phyloP scores from a whole-genome alignment of 2,888 invertebrate species.

The Melieria omissa region DNA sequence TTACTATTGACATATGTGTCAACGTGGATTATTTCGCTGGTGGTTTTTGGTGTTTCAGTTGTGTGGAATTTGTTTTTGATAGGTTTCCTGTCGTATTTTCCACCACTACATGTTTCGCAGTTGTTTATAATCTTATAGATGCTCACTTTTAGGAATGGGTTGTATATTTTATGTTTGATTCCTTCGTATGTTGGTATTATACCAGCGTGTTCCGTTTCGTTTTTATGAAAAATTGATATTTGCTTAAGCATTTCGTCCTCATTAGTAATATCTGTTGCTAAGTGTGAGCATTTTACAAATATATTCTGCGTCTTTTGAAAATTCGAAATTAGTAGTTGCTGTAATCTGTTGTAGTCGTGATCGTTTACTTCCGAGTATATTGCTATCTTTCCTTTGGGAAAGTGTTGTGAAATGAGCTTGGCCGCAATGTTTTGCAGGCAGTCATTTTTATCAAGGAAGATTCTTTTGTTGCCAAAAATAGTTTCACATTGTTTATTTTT shows the following conservation, averaged over 20 bases:
- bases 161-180: slow-evolving; percentile 3
- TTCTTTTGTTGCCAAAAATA: slow-evolving; percentile 12
- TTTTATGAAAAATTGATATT: slow-evolving; percentile 14
- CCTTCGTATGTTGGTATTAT: slow-evolving; percentile 5
- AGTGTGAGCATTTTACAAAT: slow-evolving; percentile 22
- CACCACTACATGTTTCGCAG: not conserved
- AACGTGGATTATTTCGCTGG: no score
- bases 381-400: no score
- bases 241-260: slow-evolving; percentile 11
- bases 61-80: slow-evolving; percentile 10
- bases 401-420: not conserved
- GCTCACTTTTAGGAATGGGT: slow-evolving; percentile 2
- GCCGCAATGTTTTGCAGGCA: not conserved
- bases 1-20: no score
- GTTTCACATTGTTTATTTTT: not conserved
- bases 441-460: slow-evolving; percentile 2
- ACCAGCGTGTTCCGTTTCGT: slow-evolving; percentile 6
- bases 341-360: slow-evolving; percentile 8
- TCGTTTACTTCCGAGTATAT: not conserved
- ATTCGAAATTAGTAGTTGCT: no score
- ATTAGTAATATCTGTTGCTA: slow-evolving; percentile 14
- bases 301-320: no score
- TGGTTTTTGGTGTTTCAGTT: not conserved
- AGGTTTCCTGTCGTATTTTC: slow-evolving; percentile 10
- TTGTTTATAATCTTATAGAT: slow-evolving; percentile 18